Evolutionary conservation across 2,888 invertebrate species (phyloP).

Genomic region (Nasonovia ribisnigri): DNA sequence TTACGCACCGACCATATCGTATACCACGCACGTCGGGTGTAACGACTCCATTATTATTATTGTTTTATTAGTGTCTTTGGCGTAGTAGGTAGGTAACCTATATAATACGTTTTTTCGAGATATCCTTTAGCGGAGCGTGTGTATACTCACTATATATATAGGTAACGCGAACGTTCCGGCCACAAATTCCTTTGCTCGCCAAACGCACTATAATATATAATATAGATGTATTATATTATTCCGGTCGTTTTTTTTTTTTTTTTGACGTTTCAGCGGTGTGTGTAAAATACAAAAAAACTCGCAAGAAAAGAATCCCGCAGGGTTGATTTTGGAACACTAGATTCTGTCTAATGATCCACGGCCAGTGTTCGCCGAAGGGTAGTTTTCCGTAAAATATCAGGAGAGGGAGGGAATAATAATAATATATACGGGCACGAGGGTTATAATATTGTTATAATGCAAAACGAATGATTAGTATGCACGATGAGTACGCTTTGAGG

Average conservation of each 20-base stretch:
- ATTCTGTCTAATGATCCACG: background rate
- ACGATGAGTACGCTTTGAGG: background rate
- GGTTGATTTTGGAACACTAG: background rate
- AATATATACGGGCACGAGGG: background rate
- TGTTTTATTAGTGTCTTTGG: background rate
- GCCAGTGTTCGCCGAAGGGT: background rate
- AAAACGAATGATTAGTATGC: conserved; percentile 17
- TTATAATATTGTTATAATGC: conserved; percentile 5
- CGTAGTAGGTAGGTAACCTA: background rate
- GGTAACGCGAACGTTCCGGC: background rate
- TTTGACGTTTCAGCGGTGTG: background rate
- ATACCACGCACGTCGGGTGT: background rate
- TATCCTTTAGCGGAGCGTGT: background rate
- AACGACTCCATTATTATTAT: conserved; percentile 16
- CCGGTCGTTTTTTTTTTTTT: background rate
- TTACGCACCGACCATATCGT: background rate
- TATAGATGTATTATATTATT: background rate
- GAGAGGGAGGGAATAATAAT: background rate
- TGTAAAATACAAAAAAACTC: background rate
- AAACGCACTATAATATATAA: background rate
- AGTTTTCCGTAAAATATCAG: background rate
- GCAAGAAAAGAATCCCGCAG: background rate
- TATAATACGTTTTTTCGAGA: background rate
- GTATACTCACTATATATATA: background rate
- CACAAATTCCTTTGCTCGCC: background rate